Percentiles rank a stretch among this genome's conserved stretches.
phyloP scores from a whole-genome alignment of 2,113 vertebrate genomes.

The Poicephalus gulielmi region DNA sequence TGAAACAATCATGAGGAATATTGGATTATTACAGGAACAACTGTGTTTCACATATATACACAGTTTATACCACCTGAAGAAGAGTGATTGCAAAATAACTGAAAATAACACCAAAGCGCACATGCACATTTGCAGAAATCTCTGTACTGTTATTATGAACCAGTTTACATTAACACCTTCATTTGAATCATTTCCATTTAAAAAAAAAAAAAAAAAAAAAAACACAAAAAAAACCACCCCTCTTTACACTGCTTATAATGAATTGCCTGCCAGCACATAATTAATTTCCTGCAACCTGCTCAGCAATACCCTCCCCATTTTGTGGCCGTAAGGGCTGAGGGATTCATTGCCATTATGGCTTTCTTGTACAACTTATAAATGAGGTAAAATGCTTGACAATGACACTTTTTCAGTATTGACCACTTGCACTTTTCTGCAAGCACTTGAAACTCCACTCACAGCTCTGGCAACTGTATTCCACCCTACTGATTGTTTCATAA shows the following conservation, averaged over 20 bases:
- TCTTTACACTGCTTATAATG: neutral
- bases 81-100: neutral
- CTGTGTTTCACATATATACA: neutral
- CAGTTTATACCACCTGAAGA: neutral
- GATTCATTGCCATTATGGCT: neutral
- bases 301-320: neutral
- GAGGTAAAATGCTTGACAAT: neutral
- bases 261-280: neutral
- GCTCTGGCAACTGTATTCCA: neutral
- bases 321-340: accelerated
- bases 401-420: neutral
- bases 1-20: neutral
- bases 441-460: slow-evolving; percentile 11
- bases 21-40: neutral
- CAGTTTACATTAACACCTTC: neutral
- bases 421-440: neutral
- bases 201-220: neutral
- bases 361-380: neutral
- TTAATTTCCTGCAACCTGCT: neutral
- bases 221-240: accelerated
- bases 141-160: neutral
- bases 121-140: neutral
- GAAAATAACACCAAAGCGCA: neutral
- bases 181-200: neutral
- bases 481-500: neutral